These are phyloP conservation scores for Gryllus bimaculatus DNA, from an alignment of 1,140 invertebrate species.

Conservation along the genomic window DNA sequence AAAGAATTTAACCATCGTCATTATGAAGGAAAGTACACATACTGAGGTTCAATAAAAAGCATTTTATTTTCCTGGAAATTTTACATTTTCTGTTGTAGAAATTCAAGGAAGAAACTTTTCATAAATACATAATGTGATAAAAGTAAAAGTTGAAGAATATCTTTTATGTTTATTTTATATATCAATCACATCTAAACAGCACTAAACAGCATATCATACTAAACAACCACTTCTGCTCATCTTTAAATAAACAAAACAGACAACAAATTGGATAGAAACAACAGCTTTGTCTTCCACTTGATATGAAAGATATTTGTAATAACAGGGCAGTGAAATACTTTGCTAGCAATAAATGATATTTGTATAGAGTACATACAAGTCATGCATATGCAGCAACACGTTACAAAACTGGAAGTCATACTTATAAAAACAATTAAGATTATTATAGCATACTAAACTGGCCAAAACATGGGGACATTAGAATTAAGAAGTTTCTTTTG, in stretches of 20 bases:
- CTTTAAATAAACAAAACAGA: background rate
- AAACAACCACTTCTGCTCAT: background rate
- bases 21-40: background rate
- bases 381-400: background rate
- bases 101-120: background rate
- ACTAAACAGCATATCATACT: background rate
- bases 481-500: background rate
- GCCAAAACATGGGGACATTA: background rate
- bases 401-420: conserved; percentile 5
- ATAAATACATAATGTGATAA: background rate
- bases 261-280: background rate
- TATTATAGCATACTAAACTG: background rate
- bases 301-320: background rate
- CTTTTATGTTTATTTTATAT: background rate
- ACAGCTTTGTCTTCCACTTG: background rate
- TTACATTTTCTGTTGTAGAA: background rate
- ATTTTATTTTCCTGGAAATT: background rate
- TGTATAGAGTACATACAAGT: background rate
- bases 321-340: background rate
- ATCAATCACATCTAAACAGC: background rate
- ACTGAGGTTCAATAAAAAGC: background rate
- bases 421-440: background rate
- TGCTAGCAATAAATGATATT: background rate
- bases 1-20: background rate
- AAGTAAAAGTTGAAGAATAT: background rate